Base-by-base conservation (phyloP, 2,888 invertebrate genomes). In the Pegoplata infirma region DNA sequence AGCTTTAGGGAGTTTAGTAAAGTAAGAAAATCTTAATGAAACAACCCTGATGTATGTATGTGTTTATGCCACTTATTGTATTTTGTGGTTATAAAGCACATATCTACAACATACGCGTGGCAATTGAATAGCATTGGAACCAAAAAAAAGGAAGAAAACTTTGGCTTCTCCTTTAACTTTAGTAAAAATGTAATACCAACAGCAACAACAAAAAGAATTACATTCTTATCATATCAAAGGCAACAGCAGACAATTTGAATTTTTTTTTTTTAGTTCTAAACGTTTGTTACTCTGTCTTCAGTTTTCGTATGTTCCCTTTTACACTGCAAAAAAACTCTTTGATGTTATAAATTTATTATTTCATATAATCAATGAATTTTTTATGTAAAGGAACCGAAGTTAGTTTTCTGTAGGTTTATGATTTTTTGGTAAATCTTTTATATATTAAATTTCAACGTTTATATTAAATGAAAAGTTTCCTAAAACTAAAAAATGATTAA, bases 161-260 rank as follows among this genome's bases (percentile, higher is more conserved):
- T 58, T 10, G 36, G 36, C n/a, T 51, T 49, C n/a, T n/a, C 63
- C 49, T 51, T 49, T 32, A 16, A 53, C 17, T 16, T 17, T 59
- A 17, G 5, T 19, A 36, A 16, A 25, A 47, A 17, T 12, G 8
- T 28, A 21, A 19, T n/a, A 46, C 17, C 25, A 32, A 32, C 10
- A 10, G 16, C 17, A 12, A 6, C 21, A 55, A 44, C 23, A 16
- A 49, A 59, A 25, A n/a, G 25, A 63, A 56, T 61, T 49, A 51
- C 44, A 72, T 71, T 75, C 71, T 79, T 75, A 75, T 79, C 74
- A 51, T 67, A 67, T 63, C 66, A 66, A 56, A 66, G 55, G 55
- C 69, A 74, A 74, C 66, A 67, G 56, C 71, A 79, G 55, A 74
- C 74, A 71, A 79, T 75, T 74, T 61, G 44, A 71, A 67, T 53